These are phyloP conservation scores for Cabera pusaria DNA, from an alignment of 2,888 invertebrate species.

Conservation along the genomic window DNA sequence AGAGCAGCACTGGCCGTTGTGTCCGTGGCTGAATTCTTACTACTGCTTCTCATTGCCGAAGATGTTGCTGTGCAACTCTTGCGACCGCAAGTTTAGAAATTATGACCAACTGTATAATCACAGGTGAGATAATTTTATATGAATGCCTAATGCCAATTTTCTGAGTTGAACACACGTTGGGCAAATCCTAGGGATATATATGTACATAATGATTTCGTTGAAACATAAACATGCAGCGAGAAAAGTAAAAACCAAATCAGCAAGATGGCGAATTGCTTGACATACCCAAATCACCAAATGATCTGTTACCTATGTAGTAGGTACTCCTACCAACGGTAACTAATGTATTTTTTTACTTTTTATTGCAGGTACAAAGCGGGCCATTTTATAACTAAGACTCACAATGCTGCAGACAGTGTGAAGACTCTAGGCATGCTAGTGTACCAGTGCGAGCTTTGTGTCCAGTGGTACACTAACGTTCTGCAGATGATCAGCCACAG, in stretches of 20 bases:
- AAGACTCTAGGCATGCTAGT: conserved; percentile 47
- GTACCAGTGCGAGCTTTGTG: conserved; percentile 75
- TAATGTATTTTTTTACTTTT: too few relatives aligned
- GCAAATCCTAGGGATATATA: too few relatives aligned
- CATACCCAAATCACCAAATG: too few relatives aligned
- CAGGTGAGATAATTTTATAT: too few relatives aligned
- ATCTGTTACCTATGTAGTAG: too few relatives aligned
- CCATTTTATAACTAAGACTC: conserved; percentile 65
- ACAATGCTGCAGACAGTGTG: conserved; percentile 38
- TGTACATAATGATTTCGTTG: too few relatives aligned
- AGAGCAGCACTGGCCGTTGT: conserved; percentile 69
- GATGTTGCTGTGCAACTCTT: conserved; percentile 70
- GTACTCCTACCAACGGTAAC: too few relatives aligned
- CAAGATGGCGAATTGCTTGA: too few relatives aligned
- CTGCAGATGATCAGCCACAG: conserved; percentile 59
- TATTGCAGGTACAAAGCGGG: conserved; percentile 66
- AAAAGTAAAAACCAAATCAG: too few relatives aligned
- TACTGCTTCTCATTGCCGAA: conserved; percentile 71
- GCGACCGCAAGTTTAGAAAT: conserved; percentile 74
- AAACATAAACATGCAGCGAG: too few relatives aligned
- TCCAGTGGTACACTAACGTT: conserved; percentile 55
- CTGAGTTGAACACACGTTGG: too few relatives aligned
- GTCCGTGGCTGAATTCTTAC: conserved; percentile 64
- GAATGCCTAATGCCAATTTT: too few relatives aligned
- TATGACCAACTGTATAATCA: conserved; percentile 77